A percentile compares a stretch with the other conserved stretches of the same genome.
These are phyloP conservation scores for Pipra filicauda DNA, from an alignment of 2,113 vertebrate species.

Conservation along the genomic window DNA sequence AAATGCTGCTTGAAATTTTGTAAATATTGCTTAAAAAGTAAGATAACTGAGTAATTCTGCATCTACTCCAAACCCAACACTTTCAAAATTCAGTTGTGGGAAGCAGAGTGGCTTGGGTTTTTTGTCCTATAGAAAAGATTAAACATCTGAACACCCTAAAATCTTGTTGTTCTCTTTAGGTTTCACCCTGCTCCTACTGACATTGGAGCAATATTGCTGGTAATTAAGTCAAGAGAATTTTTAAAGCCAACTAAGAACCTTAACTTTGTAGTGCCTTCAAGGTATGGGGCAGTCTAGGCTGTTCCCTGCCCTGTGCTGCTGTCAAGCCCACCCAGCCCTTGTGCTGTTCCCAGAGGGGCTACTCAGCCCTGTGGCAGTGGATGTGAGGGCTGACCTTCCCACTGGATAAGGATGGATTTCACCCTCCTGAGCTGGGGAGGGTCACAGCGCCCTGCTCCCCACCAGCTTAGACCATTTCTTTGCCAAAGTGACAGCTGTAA, in stretches of 20 bases:
- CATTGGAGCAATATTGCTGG: too few relatives aligned
- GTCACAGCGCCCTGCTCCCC: neutral
- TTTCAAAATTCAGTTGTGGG: neutral
- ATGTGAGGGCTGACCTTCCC: neutral
- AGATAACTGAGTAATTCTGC: slow-evolving; percentile 1
- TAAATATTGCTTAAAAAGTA: slow-evolving; percentile 61
- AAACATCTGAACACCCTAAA: neutral
- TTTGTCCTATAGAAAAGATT: neutral
- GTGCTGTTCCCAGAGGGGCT: neutral
- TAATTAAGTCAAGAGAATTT: neutral
- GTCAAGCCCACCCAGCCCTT: neutral
- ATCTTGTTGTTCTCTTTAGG: neutral
- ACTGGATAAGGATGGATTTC: neutral
- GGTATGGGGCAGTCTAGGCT: accelerated
- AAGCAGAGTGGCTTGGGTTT: neutral
- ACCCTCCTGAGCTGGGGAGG: neutral
- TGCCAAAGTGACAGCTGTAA: neutral
- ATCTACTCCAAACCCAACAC: neutral
- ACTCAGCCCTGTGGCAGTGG: neutral
- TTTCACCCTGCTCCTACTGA: neutral
- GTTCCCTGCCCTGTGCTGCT: neutral
- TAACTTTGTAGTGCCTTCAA: neutral
- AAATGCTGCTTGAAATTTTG: slow-evolving; percentile 50
- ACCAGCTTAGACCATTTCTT: neutral
- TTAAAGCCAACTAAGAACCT: neutral